phyloP scores from a whole-genome alignment of 2,888 invertebrate genomes.

The Caenorhabditis macrosperma region DNA sequence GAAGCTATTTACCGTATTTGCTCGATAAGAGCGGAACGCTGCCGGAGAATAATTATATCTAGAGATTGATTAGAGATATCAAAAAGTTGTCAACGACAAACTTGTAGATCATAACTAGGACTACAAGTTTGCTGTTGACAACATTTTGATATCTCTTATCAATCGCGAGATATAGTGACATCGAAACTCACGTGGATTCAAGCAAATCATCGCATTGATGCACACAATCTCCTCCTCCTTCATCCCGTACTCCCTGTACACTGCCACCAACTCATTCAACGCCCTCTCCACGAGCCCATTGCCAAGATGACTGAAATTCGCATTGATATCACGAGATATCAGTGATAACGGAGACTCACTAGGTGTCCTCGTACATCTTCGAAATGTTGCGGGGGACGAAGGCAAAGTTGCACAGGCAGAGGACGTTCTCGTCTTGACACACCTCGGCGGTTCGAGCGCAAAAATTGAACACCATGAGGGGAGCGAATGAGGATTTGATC shows the following conservation, averaged over 20 bases:
- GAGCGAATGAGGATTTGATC: constrained; percentile 71
- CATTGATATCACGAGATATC: background rate
- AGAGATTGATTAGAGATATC: too few species aligned
- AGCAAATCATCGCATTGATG: constrained; percentile 74
- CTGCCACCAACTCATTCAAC: constrained; percentile 75
- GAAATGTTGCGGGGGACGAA: constrained; percentile 77
- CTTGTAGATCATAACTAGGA: too few species aligned
- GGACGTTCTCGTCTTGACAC: constrained; percentile 69
- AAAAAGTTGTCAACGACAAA: too few species aligned
- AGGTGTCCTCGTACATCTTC: constrained; percentile 74
- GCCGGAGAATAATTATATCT: too few species aligned
- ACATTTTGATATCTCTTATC: too few species aligned
- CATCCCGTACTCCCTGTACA: constrained; percentile 72
- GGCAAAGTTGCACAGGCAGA: constrained; percentile 78
- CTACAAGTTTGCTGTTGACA: too few species aligned
- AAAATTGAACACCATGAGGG: constrained; percentile 75
- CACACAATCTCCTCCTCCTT: constrained; percentile 77
- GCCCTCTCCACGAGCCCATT: constrained; percentile 76
- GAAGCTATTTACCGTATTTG: too few species aligned
- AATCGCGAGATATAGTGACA: too few species aligned
- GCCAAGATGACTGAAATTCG: constrained; percentile 74
- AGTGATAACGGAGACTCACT: constrained; percentile 63
- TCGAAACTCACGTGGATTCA: constrained; percentile 74
- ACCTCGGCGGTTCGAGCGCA: constrained; percentile 73
- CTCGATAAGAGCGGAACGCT: too few species aligned